Evolutionary conservation across 1,140 invertebrate genomes (phyloP), one percentile per base, ranked within the genome.

Genomic region (Scaptomyza montana): DNA sequence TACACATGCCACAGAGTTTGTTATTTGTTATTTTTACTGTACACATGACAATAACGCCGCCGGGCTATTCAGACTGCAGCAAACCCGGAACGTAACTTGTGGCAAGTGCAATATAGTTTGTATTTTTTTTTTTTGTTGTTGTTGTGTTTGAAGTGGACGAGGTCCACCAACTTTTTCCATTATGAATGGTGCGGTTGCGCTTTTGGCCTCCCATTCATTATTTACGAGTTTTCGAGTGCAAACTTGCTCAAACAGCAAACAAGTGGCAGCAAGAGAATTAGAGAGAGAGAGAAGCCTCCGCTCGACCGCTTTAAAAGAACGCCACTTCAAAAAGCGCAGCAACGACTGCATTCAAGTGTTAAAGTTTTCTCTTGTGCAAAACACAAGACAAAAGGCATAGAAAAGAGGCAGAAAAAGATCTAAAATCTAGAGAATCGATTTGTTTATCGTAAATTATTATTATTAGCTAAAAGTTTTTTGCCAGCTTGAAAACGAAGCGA

Each of bases 101-200:
- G 65, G 79, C 76, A 79, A 84, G 78, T 82, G 84, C 84, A 89
- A 80, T 87, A 89, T 87, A 89, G 77, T 70, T 87, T 36, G 33
- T 36, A 6, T 36, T 6, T 36, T 36, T 6, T 36, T 36, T 8
- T 36, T n/a, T n/a, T n/a, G n/a, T n/a, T n/a, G n/a, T n/a, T 36
- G 30, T 36, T 36, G 7, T 36, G 33, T 9, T 81, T 87, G 73
- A 76, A 87, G 84, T 89, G 84, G 81, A 59, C 62, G 47, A 62
- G 60, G 67, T 12, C 39, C 12, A 5, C 4, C 77, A 89, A 89
- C 84, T 89, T 89, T 89, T 89, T 89, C 84, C 84, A 89, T 89
- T 89, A 89, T 89, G 85, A 87, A 89, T 89, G 85, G 85, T 85
- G 80, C 85, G 84, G 85, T 84, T 89, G 85, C 84, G 80, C 85